phyloP scores from a whole-genome alignment of 1,140 invertebrate genomes.

The Drosophila sulfurigaster region DNA sequence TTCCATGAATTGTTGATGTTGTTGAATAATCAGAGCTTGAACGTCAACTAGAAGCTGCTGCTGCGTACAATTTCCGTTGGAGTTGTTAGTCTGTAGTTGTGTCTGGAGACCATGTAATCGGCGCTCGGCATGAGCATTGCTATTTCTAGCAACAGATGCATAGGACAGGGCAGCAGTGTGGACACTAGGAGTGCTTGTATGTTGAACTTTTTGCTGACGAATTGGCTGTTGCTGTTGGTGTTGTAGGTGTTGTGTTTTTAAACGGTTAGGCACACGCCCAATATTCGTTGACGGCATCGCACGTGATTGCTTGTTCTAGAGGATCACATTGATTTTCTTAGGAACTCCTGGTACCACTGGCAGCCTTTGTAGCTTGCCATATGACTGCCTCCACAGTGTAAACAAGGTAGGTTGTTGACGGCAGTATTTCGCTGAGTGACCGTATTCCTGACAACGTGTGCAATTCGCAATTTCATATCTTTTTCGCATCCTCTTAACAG shows the following conservation, averaged over 20 bases:
- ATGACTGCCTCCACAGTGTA: constrained; percentile 21
- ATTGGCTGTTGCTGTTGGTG: too few species aligned
- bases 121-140: constrained; percentile 15
- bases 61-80: neutral
- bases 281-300: too few species aligned
- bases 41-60: constrained; percentile 1
- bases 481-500: too few species aligned
- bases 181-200: too few species aligned
- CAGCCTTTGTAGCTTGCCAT: constrained; percentile 17
- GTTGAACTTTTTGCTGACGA: too few species aligned
- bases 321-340: constrained; percentile 7
- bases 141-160: neutral
- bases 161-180: neutral
- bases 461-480: too few species aligned
- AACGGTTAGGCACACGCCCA: too few species aligned
- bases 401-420: too few species aligned
- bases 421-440: too few species aligned
- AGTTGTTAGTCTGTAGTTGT: constrained; percentile 8
- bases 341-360: constrained; percentile 11
- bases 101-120: constrained; percentile 14
- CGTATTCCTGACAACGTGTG: too few species aligned
- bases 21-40: constrained; percentile 7
- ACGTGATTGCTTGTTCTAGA: too few species aligned
- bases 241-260: too few species aligned
- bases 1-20: constrained; percentile 8